These are phyloP conservation scores for Chromobotia macracanthus DNA, from an alignment of 2,797 vertebrate species.

Conservation along the genomic window DNA sequence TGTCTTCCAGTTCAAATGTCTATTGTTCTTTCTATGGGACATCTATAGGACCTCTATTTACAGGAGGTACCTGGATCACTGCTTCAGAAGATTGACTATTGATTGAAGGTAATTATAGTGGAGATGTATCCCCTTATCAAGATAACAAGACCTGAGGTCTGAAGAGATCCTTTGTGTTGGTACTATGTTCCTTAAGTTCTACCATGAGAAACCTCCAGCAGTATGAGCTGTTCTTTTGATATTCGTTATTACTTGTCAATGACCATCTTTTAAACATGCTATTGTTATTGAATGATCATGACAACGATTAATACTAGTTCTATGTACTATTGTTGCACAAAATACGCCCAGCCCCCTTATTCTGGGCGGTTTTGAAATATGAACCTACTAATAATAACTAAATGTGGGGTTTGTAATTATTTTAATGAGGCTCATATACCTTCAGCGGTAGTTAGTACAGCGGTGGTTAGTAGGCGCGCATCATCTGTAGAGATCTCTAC, in stretches of 20 bases:
- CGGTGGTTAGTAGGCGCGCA: not conserved
- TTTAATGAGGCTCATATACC: slow-evolving; percentile 9
- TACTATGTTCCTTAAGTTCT: not conserved
- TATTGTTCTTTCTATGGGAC: slow-evolving; percentile 39
- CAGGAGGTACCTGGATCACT: slow-evolving; percentile 41
- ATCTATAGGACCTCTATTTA: slow-evolving; percentile 22
- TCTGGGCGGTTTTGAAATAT: no score
- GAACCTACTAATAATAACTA: not conserved
- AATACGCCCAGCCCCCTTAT: no score
- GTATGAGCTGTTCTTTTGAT: slow-evolving; percentile 5
- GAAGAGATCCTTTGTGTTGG: slow-evolving; percentile 38
- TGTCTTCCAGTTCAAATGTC: not conserved
- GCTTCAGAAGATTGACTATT: slow-evolving; percentile 45
- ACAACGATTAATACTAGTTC: no score
- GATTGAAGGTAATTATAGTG: not conserved
- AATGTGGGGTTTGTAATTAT: not conserved
- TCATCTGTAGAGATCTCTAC: not conserved
- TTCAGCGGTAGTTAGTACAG: not conserved
- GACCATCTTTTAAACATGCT: not conserved
- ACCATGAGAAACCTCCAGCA: not conserved
- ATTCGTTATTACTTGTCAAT: not conserved
- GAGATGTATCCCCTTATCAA: not conserved
- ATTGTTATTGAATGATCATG: no score
- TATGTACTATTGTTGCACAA: no score
- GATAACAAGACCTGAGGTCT: not conserved